These are phyloP conservation scores for Neogale vison DNA, from an alignment of 2,113 vertebrate species.

Conservation along the genomic window DNA sequence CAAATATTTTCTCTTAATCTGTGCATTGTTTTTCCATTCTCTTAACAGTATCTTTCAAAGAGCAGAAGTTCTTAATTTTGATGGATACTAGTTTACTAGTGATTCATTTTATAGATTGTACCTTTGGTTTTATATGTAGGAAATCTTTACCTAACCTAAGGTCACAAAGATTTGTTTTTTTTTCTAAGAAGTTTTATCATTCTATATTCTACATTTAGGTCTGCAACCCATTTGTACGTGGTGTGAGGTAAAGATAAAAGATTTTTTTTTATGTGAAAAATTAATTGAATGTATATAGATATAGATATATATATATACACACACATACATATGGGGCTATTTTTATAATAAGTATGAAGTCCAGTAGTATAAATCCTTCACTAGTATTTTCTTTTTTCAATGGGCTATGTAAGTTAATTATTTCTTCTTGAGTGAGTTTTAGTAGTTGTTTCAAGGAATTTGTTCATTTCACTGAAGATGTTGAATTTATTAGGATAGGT, in stretches of 20 bases:
- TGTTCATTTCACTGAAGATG: neutral
- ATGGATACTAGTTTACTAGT: neutral
- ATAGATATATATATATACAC: neutral
- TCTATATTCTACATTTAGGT: constrained; percentile 8
- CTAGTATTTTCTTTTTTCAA: neutral
- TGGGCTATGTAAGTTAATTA: neutral
- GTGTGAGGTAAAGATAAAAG: neutral
- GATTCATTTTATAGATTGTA: neutral
- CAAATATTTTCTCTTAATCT: neutral
- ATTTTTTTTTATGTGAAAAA: neutral
- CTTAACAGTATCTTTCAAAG: neutral
- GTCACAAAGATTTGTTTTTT: neutral
- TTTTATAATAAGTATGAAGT: neutral
- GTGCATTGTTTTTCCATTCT: neutral
- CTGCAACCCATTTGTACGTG: neutral
- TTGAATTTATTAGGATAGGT: neutral
- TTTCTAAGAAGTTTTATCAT: neutral
- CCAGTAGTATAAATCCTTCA: neutral
- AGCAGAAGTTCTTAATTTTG: neutral
- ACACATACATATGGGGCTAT: neutral
- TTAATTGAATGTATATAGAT: neutral
- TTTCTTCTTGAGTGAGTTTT: constrained; percentile 16
- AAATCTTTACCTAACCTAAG: neutral
- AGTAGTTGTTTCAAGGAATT: neutral
- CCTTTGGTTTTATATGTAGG: neutral